These are phyloP conservation scores for Eupristina koningsbergeri DNA, from an alignment of 1,140 invertebrate genomes.

Conservation along the genomic window DNA sequence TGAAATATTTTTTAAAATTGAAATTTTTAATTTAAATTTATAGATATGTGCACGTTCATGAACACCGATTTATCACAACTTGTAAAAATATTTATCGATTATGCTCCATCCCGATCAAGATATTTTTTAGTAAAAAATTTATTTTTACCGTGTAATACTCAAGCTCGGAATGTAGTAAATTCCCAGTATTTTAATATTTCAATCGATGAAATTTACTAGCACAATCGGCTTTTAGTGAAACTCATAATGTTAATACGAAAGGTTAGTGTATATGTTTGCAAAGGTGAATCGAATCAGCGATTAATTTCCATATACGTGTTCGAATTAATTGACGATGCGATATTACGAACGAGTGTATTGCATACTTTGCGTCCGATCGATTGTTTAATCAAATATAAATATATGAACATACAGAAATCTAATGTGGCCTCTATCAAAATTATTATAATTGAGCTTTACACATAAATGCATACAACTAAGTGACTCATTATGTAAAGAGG, in stretches of 20 bases:
- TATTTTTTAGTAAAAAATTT: too few species aligned
- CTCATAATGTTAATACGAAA: background rate
- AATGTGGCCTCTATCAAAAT: background rate
- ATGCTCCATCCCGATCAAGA: background rate
- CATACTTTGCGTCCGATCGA: background rate
- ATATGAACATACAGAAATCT: too few species aligned
- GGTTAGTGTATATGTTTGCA: background rate
- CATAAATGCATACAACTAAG: background rate
- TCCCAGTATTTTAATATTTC: background rate
- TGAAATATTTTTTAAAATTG: too few species aligned
- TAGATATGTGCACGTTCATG: background rate
- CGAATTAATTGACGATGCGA: constrained; percentile 11
- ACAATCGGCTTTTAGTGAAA: background rate
- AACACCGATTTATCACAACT: background rate
- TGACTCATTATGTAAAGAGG: background rate
- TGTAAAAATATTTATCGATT: background rate
- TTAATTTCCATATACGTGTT: background rate
- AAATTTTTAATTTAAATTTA: too few species aligned
- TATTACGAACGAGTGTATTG: background rate
- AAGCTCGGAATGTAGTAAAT: background rate
- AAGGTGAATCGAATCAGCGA: background rate
- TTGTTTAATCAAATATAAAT: constrained; percentile 5
- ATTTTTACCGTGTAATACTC: background rate
- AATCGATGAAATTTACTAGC: background rate
- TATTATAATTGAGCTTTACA: background rate